A percentile compares a stretch with the other conserved stretches of the same genome.
phyloP scores from a whole-genome alignment of 2,888 invertebrate genomes.

The Exephanes ischioxanthus region DNA sequence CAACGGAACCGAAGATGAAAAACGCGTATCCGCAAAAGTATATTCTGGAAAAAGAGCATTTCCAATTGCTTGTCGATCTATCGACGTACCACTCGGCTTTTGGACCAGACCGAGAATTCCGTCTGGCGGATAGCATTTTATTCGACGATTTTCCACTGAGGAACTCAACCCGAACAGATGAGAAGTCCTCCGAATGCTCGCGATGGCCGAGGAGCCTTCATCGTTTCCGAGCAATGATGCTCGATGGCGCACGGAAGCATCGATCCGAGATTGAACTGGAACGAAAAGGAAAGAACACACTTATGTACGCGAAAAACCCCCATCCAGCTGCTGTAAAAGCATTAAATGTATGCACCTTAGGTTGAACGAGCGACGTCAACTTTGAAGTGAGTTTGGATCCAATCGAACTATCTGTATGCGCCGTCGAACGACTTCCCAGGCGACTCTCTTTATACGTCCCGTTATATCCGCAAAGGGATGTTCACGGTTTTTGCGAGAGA shows the following conservation, averaged over 20 bases:
- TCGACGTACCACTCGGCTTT: neutral
- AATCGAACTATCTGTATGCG: slow-evolving; percentile 16
- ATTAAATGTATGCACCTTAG: slow-evolving; percentile 9
- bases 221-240: neutral
- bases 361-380: slow-evolving; percentile 5
- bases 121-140: neutral
- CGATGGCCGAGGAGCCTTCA: slow-evolving; percentile 2
- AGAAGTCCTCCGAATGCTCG: neutral
- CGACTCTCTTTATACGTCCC: slow-evolving; percentile 5
- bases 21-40: neutral
- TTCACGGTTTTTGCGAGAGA: slow-evolving; percentile 1
- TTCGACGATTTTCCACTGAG: neutral
- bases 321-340: neutral
- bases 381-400: slow-evolving; percentile 14
- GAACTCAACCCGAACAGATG: neutral
- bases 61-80: neutral
- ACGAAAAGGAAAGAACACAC: neutral
- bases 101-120: neutral
- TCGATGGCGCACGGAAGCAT: neutral
- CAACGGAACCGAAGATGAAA: neutral
- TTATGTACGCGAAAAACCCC: neutral
- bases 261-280: neutral
- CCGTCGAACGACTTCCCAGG: slow-evolving; percentile 16
- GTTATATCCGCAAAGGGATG: slow-evolving; percentile 23
- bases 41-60: neutral